These are phyloP conservation scores for Eumaeus atala DNA, from an alignment of 1,140 invertebrate genomes.

Conservation along the genomic window DNA sequence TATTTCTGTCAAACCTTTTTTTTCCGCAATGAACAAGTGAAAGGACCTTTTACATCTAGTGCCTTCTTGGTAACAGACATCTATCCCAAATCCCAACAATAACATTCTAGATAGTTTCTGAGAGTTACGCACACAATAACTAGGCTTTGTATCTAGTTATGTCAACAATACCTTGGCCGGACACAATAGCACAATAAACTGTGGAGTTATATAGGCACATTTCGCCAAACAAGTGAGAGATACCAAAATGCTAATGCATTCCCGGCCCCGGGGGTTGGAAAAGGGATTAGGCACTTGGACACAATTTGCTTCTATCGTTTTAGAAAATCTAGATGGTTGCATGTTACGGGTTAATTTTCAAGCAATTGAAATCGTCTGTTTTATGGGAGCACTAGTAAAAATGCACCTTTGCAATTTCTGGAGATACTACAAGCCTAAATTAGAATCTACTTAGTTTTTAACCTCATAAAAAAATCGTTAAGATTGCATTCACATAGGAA, in stretches of 20 bases:
- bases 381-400: too few species aligned
- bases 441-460: too few species aligned
- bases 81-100: background rate
- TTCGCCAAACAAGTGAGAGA: background rate
- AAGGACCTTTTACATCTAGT: background rate
- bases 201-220: background rate
- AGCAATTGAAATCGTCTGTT: too few species aligned
- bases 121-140: background rate
- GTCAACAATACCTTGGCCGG: conserved; percentile 4
- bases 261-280: background rate
- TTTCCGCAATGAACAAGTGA: conserved; percentile 6
- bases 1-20: background rate
- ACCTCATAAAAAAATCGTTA: background rate
- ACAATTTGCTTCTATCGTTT: too few species aligned
- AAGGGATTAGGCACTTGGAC: too few species aligned
- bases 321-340: too few species aligned
- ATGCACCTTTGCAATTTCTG: too few species aligned
- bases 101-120: background rate
- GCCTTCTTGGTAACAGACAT: background rate
- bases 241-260: background rate
- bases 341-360: too few species aligned
- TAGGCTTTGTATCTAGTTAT: conserved; percentile 5
- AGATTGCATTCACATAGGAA: conserved; percentile 1
- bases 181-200: conserved; percentile 1
- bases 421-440: too few species aligned